Percentiles rank a stretch among this genome's conserved stretches.
Conservation (phyloP, 2,797 vertebrate genomes). For the Acanthopagrus latus region DNA sequence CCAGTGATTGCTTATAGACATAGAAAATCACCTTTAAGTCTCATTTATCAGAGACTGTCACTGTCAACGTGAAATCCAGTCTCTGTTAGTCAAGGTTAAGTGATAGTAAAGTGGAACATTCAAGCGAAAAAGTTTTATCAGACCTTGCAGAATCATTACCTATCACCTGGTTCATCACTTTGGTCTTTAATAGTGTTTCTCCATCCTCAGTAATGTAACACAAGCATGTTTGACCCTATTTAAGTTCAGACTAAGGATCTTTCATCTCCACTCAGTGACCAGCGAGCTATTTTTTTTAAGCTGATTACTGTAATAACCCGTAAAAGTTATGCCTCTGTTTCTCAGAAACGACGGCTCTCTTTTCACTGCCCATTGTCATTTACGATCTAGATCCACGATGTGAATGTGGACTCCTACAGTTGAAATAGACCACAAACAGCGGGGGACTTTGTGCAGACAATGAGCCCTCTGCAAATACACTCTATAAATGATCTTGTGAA, state of each 20-base stretch:
- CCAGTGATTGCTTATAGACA: neutral
- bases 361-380: constrained; percentile 11
- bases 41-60: constrained; percentile 1
- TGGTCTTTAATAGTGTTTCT: constrained; percentile 3
- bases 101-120: neutral
- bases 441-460: constrained; percentile 37
- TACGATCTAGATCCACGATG: constrained; percentile 19
- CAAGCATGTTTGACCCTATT: constrained; percentile 3
- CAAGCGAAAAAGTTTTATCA: neutral
- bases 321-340: constrained; percentile 10
- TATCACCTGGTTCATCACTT: constrained; percentile 24
- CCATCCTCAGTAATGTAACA: constrained; percentile 3
- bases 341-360: constrained; percentile 4
- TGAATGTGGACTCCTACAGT: constrained; percentile 35
- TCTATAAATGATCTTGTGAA: constrained; percentile 36
- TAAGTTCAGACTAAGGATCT: constrained; percentile 17
- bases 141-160: neutral
- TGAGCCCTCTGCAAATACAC: constrained; percentile 26
- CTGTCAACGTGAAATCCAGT: neutral
- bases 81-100: constrained; percentile 3
- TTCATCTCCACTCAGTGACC: constrained; percentile 12
- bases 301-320: constrained; percentile 8
- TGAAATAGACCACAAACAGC: constrained; percentile 54
- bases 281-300: constrained; percentile 15
- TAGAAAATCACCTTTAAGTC: neutral